Evolutionary conservation across 53 echinoderm and acorn worm genomes (phyloP).

Genomic region (Hippasteria phrygiana): DNA sequence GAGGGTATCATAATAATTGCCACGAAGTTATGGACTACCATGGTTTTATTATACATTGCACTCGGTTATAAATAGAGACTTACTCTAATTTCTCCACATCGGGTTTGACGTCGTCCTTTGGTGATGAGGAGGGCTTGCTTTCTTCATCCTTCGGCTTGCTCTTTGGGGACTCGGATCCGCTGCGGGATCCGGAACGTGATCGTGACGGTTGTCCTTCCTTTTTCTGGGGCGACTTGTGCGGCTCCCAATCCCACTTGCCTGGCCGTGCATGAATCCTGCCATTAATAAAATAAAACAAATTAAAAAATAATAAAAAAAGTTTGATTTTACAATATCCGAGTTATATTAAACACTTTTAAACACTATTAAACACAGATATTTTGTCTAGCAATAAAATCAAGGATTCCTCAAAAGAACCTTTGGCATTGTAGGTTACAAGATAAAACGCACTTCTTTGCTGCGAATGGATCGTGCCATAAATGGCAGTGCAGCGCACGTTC

Average conservation of each 20-base stretch:
- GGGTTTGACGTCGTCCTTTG: slow-evolving; percentile 69
- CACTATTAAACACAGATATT: too few species aligned
- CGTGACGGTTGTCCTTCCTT: slow-evolving; percentile 67
- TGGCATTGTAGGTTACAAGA: too few species aligned
- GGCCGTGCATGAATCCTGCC: slow-evolving; percentile 76
- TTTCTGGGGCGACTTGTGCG: slow-evolving; percentile 63
- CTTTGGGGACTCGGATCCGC: slow-evolving; percentile 70
- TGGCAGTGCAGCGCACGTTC: too few species aligned
- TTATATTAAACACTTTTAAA: too few species aligned
- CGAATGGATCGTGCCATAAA: too few species aligned
- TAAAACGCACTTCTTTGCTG: too few species aligned
- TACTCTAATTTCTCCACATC: slow-evolving; percentile 60
- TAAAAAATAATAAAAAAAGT: neutral
- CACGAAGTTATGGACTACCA: too few species aligned
- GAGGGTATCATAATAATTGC: too few species aligned
- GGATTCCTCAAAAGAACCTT: too few species aligned
- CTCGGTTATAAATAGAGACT: neutral
- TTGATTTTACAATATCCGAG: neutral
- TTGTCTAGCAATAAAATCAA: too few species aligned
- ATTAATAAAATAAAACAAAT: neutral
- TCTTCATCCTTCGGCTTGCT: slow-evolving; percentile 42
- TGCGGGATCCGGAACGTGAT: slow-evolving; percentile 72
- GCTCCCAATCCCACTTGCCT: slow-evolving; percentile 99
- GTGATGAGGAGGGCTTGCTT: slow-evolving; percentile 72
- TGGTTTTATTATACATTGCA: too few species aligned